Percentiles rank a stretch among this genome's conserved stretches.
Conservation (phyloP, 2,113 vertebrate species). For the Phodopus roborovskii region DNA sequence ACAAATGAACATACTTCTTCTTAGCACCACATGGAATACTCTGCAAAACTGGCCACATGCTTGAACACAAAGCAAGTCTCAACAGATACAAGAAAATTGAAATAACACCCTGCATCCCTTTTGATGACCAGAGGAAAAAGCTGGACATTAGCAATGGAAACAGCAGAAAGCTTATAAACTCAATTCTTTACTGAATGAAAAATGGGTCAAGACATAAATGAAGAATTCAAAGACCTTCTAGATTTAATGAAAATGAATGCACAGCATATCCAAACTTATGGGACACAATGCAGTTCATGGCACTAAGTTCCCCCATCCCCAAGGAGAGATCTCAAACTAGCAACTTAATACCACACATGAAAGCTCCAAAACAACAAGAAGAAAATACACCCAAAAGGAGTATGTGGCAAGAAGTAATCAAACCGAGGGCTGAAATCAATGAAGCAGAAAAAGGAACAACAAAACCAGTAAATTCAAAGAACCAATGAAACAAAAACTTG, state of each 20-base stretch:
- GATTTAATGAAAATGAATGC: not conserved
- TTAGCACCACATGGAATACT: not conserved
- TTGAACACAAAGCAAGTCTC: not conserved
- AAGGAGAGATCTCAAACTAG: not conserved
- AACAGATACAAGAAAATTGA: no score
- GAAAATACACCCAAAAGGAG: no score
- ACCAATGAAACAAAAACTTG: not conserved
- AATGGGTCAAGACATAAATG: not conserved
- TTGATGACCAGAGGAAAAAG: not conserved
- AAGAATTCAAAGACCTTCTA: not conserved
- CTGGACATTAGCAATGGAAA: not conserved
- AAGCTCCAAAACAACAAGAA: no score
- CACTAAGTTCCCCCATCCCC: not conserved
- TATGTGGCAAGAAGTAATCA: no score
- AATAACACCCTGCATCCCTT: not conserved
- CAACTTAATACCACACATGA: not conserved
- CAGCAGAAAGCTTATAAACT: not conserved
- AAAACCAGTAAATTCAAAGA: not conserved
- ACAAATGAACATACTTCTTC: not conserved
- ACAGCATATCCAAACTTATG: not conserved
- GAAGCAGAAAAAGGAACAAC: not conserved
- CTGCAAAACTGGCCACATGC: not conserved
- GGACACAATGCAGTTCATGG: not conserved
- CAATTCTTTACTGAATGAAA: not conserved
- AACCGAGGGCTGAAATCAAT: no score